Conservation (phyloP, 37 sponge, comb jelly and placozoan genomes). For the Chondrosia reniformis region DNA sequence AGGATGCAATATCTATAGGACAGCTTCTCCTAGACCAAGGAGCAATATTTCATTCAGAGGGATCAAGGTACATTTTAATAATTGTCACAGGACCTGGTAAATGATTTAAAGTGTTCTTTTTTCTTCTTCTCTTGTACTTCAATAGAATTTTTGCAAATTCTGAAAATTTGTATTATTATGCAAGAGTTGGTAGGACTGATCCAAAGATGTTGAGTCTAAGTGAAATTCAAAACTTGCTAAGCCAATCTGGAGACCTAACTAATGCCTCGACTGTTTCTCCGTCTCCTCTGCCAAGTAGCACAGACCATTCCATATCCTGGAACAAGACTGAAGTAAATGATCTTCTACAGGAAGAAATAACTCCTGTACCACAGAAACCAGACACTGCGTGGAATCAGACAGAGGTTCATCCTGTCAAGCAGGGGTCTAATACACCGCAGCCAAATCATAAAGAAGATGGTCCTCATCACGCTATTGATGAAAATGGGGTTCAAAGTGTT, state of each 20-base stretch:
- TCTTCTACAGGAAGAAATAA: no score
- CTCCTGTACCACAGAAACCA: no score
- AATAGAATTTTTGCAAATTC: slow-evolving; percentile 72
- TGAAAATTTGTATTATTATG: slow-evolving; percentile 60
- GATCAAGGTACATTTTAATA: slow-evolving; percentile 50
- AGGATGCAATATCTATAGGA: slow-evolving; percentile 60
- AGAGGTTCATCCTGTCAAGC: no score
- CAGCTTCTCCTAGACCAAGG: slow-evolving; percentile 66
- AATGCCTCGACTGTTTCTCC: neutral
- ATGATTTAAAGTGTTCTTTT: neutral
- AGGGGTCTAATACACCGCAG: no score
- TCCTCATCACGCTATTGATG: no score
- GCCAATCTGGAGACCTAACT: neutral
- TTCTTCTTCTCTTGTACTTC: neutral
- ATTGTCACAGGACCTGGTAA: neutral
- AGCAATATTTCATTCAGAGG: slow-evolving; percentile 74
- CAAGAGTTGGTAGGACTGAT: slow-evolving; percentile 11
- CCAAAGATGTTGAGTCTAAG: slow-evolving; percentile 31
- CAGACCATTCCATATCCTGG: neutral
- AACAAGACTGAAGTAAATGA: neutral
- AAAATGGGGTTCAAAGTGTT: no score
- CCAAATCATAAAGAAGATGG: no score
- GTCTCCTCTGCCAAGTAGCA: neutral
- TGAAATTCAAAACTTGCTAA: slow-evolving; percentile 51
- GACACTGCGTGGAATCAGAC: slow-evolving; percentile 3